phyloP scores from a whole-genome alignment of 2,113 vertebrate genomes.

The Neopipo cinnamomea region DNA sequence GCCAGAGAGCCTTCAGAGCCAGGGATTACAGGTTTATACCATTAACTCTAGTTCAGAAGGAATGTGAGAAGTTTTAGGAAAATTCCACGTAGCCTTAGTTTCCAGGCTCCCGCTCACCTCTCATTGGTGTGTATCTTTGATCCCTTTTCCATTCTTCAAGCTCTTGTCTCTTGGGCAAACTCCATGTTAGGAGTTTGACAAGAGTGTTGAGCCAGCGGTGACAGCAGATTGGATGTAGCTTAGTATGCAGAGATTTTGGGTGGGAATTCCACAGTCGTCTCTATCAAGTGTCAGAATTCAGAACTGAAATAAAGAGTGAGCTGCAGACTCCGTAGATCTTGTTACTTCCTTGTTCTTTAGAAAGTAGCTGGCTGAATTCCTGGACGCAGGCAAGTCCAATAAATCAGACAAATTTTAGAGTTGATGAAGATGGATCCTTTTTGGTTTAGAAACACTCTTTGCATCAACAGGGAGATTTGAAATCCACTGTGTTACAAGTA shows the following conservation, averaged over 20 bases:
- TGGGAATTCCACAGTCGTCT: neutral
- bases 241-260: neutral
- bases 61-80: neutral
- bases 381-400: neutral
- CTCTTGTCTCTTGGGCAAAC: neutral
- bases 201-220: neutral
- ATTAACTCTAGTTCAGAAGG: neutral
- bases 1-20: neutral
- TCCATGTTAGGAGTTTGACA: neutral
- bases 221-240: neutral
- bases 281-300: neutral
- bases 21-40: neutral
- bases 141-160: neutral
- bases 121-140: neutral
- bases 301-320: neutral
- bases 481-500: neutral
- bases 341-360: neutral
- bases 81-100: neutral
- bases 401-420: neutral
- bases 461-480: neutral
- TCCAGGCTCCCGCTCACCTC: neutral
- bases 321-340: neutral
- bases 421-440: neutral
- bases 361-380: neutral
- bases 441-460: neutral